Conservation (phyloP, 2,888 invertebrate species). For the Anarsia innoxiella region DNA sequence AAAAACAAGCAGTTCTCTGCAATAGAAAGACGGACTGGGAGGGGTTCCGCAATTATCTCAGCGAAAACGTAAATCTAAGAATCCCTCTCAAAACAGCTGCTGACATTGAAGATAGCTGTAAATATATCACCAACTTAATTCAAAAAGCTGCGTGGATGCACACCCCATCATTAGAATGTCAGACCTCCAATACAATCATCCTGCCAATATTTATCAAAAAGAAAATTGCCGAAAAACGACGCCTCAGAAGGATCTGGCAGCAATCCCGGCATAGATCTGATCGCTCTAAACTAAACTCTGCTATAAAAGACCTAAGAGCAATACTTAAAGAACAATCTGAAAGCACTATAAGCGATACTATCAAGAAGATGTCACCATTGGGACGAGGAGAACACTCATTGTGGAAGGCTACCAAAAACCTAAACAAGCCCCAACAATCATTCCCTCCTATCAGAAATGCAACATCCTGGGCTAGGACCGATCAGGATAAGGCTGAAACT, state of each 20-base stretch:
- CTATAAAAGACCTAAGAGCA: constrained; percentile 10
- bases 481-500: constrained; percentile 4
- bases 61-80: constrained; percentile 5
- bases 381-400: constrained; percentile 1
- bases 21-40: not conserved
- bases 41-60: not conserved
- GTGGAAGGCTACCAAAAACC: constrained; percentile 5
- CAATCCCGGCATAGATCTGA: constrained; percentile 12
- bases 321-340: constrained; percentile 8
- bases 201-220: constrained; percentile 8
- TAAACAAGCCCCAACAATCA: constrained; percentile 3
- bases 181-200: not conserved
- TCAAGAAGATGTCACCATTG: not conserved
- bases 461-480: constrained; percentile 4
- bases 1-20: not conserved
- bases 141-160: constrained; percentile 10
- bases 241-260: constrained; percentile 17
- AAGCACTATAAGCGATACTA: not conserved
- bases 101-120: constrained; percentile 10
- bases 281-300: constrained; percentile 14
- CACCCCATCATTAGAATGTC: constrained; percentile 4
- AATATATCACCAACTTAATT: constrained; percentile 4
- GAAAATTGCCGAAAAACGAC: constrained; percentile 16
- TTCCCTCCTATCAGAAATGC: not conserved
- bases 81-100: constrained; percentile 11